These are phyloP conservation scores for Pollenia griseotomentosa DNA, from an alignment of 2,888 invertebrate species.

Conservation along the genomic window DNA sequence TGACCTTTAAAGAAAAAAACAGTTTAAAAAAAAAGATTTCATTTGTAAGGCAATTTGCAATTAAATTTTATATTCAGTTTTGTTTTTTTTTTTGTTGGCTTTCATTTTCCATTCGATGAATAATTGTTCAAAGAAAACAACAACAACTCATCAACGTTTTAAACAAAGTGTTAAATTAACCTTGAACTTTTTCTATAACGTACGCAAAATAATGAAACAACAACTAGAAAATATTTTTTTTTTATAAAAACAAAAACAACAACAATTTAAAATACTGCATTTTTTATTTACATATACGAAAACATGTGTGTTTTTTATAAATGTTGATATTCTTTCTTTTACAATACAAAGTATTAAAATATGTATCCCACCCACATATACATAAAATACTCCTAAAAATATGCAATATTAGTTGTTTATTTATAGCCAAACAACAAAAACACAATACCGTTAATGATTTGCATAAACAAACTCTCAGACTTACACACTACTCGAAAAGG, in stretches of 20 bases:
- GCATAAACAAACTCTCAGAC: neutral
- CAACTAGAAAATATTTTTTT: neutral
- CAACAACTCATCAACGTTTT: neutral
- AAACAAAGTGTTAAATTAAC: conserved; percentile 45
- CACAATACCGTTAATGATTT: neutral
- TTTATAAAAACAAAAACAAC: conserved; percentile 1
- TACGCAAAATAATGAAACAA: conserved; percentile 25
- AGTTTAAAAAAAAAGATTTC: neutral
- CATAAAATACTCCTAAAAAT: conserved; percentile 28
- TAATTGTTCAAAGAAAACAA: conserved; percentile 28
- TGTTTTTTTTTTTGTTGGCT: conserved; percentile 13
- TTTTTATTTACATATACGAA: neutral
- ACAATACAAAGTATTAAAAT: no score
- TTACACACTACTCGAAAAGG: neutral
- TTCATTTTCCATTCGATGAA: conserved; percentile 25
- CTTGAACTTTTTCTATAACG: conserved; percentile 70
- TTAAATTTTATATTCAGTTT: conserved; percentile 48
- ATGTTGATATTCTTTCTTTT: no score
- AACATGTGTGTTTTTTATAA: no score
- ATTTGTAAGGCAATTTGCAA: conserved; percentile 59
- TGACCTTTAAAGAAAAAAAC: conserved; percentile 50
- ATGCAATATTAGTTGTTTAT: conserved; percentile 34
- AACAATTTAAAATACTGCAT: neutral
- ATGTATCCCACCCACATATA: neutral
- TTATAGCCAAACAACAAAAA: neutral